A percentile compares a stretch with the other conserved stretches of the same genome.
Conservation (phyloP, 2,888 invertebrate genomes). For the Dicranocentrus wangi region DNA sequence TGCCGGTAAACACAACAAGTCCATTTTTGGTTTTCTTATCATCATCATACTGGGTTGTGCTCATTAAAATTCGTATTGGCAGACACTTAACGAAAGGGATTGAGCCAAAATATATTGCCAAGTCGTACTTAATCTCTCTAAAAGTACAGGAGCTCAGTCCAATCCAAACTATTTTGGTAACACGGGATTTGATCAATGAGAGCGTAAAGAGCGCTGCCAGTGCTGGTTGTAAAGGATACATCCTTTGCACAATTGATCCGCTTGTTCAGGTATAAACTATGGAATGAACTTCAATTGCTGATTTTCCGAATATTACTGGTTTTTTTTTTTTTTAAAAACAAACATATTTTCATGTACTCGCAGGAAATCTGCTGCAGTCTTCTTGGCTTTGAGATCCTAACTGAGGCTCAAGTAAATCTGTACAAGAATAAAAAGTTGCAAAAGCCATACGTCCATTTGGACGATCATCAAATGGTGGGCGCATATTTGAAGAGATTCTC, state of each 20-base stretch:
- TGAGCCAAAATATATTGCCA: slow-evolving; percentile 42
- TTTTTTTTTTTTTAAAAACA: too few species aligned
- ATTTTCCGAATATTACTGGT: too few species aligned
- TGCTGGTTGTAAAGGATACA: slow-evolving; percentile 31
- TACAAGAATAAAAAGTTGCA: slow-evolving; percentile 49
- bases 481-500: slow-evolving; percentile 28
- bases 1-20: slow-evolving; percentile 15
- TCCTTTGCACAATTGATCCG: slow-evolving; percentile 42
- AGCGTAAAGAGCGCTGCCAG: slow-evolving; percentile 29
- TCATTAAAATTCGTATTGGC: background rate
- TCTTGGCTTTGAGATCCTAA: slow-evolving; percentile 35
- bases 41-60: background rate
- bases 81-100: slow-evolving; percentile 43
- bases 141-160: slow-evolving; percentile 19
- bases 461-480: slow-evolving; percentile 49
- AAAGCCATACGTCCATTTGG: slow-evolving; percentile 47
- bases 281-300: too few species aligned
- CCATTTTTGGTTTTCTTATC: too few species aligned
- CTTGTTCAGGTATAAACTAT: slow-evolving; percentile 36
- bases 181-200: slow-evolving; percentile 42
- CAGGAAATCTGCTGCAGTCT: slow-evolving; percentile 51
- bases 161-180: slow-evolving; percentile 14
- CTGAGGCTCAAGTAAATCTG: slow-evolving; percentile 36
- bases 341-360: background rate
- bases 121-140: slow-evolving; percentile 48